Base-by-base conservation (phyloP, 2,888 invertebrate genomes). In the Pseudanteris insignis region DNA sequence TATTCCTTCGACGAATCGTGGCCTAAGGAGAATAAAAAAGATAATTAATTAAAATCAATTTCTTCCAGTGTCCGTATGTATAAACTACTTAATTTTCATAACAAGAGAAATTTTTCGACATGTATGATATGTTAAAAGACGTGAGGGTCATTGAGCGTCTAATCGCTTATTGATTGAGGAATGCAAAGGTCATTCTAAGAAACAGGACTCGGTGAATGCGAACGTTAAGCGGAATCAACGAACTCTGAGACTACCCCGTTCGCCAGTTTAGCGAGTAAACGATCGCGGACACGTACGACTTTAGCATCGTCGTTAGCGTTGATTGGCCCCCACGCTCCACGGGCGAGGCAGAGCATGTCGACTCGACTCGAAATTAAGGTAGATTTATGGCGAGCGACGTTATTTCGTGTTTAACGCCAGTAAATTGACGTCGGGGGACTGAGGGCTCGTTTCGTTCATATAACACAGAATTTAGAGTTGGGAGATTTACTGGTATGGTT, bases 391-490 rank as follows among this genome's bases (percentile, higher is more conserved):
- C 65, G 63, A 44, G 63, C 64, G 67, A 70, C 68, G 67, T 71
- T 71, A 70, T 70, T 70, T 71, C 67, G 67, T 67, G 68, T 67
- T 72, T 68, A 72, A 69, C 67, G 68, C 64, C 65, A 67, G 64
- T 70, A 66, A 72, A 72, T 70, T 70, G 70, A 66, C 68, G 65
- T 51, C 66, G 60, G 63, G 61, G 57, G 65, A 55, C 58, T 50
- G 59, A 60, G 63, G 44, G 57, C 54, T 54, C 50, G 54, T 53
- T 59, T 63, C 58, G 62, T 62, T 62, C 57, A 57, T 54, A 38
- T 58, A 53, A 46, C 38, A 46, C 53, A 47, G 58, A 61, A 61
- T 66, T 64, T 64, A 63, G 64, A 61, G 60, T 63, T 37, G 44
- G 59, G 63, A 66, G 66, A 64, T 66, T 66, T 66, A 66, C 64